Percentiles rank a stretch among this genome's conserved stretches.
phyloP scores from a whole-genome alignment of 2,888 invertebrate species.

The Embidobia sp. region DNA sequence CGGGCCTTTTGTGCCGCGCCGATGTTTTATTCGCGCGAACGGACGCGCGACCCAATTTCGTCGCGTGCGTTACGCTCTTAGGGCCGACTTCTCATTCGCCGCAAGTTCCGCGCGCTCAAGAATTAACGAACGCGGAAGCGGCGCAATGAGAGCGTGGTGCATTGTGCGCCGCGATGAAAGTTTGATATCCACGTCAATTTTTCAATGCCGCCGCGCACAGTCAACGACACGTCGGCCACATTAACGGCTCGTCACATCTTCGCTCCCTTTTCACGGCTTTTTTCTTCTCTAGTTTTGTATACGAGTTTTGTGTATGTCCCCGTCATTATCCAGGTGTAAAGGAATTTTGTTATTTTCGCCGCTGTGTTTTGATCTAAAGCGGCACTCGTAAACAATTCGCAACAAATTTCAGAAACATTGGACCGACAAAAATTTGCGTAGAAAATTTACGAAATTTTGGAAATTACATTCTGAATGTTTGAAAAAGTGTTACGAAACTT shows the following conservation, averaged over 20 bases:
- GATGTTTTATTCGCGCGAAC: conserved; percentile 35
- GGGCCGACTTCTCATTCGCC: conserved; percentile 49
- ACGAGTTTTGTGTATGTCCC: no score
- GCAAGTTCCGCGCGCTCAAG: conserved; percentile 41
- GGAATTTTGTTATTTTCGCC: no score
- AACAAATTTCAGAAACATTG: no score
- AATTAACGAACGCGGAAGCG: conserved; percentile 57
- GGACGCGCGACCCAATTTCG: conserved; percentile 32
- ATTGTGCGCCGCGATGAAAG: conserved; percentile 54
- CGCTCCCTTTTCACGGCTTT: no score
- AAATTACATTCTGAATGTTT: no score
- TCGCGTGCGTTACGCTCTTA: conserved; percentile 41
- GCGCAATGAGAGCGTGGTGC: conserved; percentile 57
- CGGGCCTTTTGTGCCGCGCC: conserved; percentile 22
- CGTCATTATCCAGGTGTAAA: no score
- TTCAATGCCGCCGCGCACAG: conserved; percentile 42
- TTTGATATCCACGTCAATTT: conserved; percentile 47
- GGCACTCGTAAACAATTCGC: no score
- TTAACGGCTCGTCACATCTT: conserved; percentile 6
- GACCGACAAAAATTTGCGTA: no score
- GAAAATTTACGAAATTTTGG: no score
- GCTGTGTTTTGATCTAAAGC: no score
- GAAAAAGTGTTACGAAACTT: no score
- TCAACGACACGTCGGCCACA: conserved; percentile 7
- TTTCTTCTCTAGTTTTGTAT: no score